Conservation (phyloP, 2,888 invertebrate genomes). For the Dryococelus australis region DNA sequence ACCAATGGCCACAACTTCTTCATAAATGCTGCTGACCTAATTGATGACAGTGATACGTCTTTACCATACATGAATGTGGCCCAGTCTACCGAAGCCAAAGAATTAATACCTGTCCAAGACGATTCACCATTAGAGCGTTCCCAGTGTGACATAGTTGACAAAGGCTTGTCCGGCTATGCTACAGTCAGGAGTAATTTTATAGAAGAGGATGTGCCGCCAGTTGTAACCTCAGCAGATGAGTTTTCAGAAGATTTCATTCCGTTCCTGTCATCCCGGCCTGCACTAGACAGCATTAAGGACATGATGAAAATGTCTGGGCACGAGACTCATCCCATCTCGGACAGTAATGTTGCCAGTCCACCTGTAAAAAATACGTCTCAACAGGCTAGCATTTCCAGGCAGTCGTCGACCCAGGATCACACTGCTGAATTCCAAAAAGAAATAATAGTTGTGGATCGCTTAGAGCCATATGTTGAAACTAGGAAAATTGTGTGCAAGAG, state of each 20-base stretch:
- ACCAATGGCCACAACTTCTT: slow-evolving; percentile 65
- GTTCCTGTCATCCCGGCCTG: slow-evolving; percentile 46
- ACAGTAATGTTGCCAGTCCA: not conserved
- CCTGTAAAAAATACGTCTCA: not conserved
- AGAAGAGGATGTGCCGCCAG: not conserved
- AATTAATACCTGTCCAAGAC: not conserved
- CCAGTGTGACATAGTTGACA: slow-evolving; percentile 34
- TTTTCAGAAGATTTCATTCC: slow-evolving; percentile 31
- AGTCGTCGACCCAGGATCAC: slow-evolving; percentile 50
- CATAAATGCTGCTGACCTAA: slow-evolving; percentile 78
- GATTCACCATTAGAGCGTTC: not conserved
- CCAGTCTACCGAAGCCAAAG: slow-evolving; percentile 1
- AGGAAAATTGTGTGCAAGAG: slow-evolving; percentile 27
- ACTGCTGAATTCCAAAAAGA: slow-evolving; percentile 55
- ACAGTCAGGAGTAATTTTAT: slow-evolving; percentile 31
- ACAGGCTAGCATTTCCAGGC: not conserved
- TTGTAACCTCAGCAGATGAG: slow-evolving; percentile 17
- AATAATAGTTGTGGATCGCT: slow-evolving; percentile 53
- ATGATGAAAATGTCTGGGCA: not conserved
- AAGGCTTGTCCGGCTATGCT: slow-evolving; percentile 32
- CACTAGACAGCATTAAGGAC: slow-evolving; percentile 13
- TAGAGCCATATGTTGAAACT: slow-evolving; percentile 50
- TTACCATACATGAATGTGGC: slow-evolving; percentile 37
- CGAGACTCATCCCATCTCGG: not conserved
- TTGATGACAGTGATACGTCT: slow-evolving; percentile 70